Conservation (phyloP, 1,140 invertebrate genomes). For the Mycetomoellerius zeteki region DNA sequence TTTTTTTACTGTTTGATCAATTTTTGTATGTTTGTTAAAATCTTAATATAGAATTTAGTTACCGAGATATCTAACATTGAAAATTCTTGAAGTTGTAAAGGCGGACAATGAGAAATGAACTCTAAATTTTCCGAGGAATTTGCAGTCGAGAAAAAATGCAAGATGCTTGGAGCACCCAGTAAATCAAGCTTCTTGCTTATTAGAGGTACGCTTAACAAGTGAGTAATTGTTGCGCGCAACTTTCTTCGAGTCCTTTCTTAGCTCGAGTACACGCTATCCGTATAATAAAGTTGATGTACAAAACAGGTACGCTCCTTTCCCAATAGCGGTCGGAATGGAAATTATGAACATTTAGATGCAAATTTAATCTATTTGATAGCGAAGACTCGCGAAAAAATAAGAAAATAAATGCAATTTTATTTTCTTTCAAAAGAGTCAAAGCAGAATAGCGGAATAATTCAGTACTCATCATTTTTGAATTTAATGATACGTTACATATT, state of each 20-base stretch:
- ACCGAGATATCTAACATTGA: slow-evolving; percentile 6
- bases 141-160: slow-evolving; percentile 10
- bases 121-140: slow-evolving; percentile 22
- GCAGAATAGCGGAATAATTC: slow-evolving; percentile 11
- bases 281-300: slow-evolving; percentile 36
- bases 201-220: slow-evolving; percentile 54
- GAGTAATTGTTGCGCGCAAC: slow-evolving; percentile 56
- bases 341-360: slow-evolving; percentile 33
- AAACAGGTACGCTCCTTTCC: neutral
- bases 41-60: slow-evolving; percentile 21
- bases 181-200: slow-evolving; percentile 60
- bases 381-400: neutral
- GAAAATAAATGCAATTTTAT: neutral
- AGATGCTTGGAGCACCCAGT: slow-evolving; percentile 15
- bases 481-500: slow-evolving; percentile 7
- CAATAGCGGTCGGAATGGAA: slow-evolving; percentile 14
- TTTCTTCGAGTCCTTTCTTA: slow-evolving; percentile 44
- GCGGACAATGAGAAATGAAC: slow-evolving; percentile 8
- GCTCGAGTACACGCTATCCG: slow-evolving; percentile 14
- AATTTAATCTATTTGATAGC: slow-evolving; percentile 27
- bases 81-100: slow-evolving; percentile 27
- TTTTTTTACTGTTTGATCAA: neutral
- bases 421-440: neutral
- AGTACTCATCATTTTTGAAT: slow-evolving; percentile 16
- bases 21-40: slow-evolving; percentile 1